Base-by-base conservation (phyloP, 2,888 invertebrate species). In the Athripsodes cinereus region DNA sequence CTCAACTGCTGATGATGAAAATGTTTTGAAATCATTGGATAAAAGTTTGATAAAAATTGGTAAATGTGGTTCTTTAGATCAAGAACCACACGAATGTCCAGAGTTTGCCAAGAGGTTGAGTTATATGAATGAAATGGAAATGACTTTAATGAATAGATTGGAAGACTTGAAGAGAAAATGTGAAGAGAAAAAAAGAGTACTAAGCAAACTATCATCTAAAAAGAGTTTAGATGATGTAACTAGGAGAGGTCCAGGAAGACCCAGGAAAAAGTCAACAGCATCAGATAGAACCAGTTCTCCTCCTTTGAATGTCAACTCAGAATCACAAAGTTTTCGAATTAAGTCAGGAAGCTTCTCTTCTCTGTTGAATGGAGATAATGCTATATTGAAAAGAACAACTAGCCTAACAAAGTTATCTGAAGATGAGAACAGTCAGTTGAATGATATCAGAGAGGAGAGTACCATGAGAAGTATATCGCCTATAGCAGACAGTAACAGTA, bases 151-250 rank as follows among this genome's bases (percentile, higher is more conserved):
- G 44, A 83, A 87, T 72, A 82, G 86, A 58, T 70, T 94, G 61
- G 89, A 90, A 20, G 91, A 92, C 53, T 77, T 94, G 22, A 90
- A 92, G 67, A 79, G 87, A 22, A 86, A 90, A 68, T 90, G 91
- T 68, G 85, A 85, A 62, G 92, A 93, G 69, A 91, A 91, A 69
- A 88, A 92, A 68, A 85, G 85, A 26, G 90, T 93, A 71, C 74
- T 94, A n/a, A 84, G 83, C 61, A 87, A 86, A 64, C 75, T 90
- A 46, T 81, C 82, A 20, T 84, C 84, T 1, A 81, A 81, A 60
- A 75, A 81, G 59, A 72, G 73, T 2, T 71, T 75, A 1, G 64
- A 65, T 46, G 62, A 64, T 52, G 72, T 78, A 1, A 75, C 79
- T 1, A 82, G 79, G 66, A 76, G 81, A 57, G 72, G 68, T 58